These are phyloP conservation scores for Andrena praecox DNA, from an alignment of 2,888 invertebrate genomes.

Conservation along the genomic window DNA sequence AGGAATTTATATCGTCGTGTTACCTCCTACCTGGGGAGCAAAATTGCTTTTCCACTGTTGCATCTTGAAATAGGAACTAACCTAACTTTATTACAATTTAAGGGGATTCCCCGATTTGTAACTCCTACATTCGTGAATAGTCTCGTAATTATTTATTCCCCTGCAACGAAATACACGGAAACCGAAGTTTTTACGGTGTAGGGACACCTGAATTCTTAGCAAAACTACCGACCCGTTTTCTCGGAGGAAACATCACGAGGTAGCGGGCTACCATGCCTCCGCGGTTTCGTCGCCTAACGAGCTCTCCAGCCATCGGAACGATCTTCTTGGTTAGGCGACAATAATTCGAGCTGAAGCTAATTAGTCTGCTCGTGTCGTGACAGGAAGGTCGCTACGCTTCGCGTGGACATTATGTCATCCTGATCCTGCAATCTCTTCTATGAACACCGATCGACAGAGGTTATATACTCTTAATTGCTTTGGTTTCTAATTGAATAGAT, in stretches of 20 bases:
- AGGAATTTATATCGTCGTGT: conserved; percentile 25
- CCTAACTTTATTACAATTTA: no score
- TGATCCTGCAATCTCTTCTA: conserved; percentile 8
- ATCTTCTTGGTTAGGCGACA: conserved; percentile 53
- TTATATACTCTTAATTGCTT: not conserved
- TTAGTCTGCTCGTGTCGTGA: conserved; percentile 53
- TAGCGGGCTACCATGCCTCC: conserved; percentile 35
- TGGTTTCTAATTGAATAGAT: not conserved
- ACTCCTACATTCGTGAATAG: no score
- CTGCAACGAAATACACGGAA: not conserved
- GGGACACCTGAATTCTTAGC: not conserved
- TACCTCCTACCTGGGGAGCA: not conserved
- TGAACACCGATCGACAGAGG: not conserved
- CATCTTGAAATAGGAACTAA: not conserved
- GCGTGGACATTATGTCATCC: conserved; percentile 47
- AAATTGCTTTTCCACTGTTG: conserved; percentile 1
- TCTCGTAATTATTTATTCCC: not conserved
- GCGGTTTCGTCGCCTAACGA: conserved; percentile 59
- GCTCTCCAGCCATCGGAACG: conserved; percentile 55
- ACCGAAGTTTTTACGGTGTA: not conserved
- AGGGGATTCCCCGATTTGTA: no score
- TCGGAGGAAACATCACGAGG: conserved; percentile 43
- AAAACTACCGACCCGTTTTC: conserved; percentile 46
- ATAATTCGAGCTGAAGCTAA: conserved; percentile 63
- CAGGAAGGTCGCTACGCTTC: conserved; percentile 60